These are phyloP conservation scores for Leptatherina wallacei DNA, from an alignment of 2,797 vertebrate genomes.

Conservation along the genomic window DNA sequence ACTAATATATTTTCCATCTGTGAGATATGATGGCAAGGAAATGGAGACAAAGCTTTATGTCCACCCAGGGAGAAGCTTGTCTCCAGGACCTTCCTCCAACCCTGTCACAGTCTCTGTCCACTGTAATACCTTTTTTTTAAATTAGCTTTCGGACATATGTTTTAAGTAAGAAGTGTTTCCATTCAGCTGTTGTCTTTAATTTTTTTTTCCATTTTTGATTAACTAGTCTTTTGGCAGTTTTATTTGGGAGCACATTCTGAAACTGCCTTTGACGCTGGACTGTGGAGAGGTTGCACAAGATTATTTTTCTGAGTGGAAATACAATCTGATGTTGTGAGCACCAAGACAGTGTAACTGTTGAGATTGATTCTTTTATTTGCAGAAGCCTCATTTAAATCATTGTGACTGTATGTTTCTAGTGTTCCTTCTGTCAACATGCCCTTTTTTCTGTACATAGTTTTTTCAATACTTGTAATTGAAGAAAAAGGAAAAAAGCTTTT, in stretches of 20 bases:
- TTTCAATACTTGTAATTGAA: conserved; percentile 82
- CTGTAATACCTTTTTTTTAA: conserved; percentile 48
- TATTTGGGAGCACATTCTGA: conserved; percentile 52
- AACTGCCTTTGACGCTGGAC: conserved; percentile 38
- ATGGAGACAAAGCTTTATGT: conserved; percentile 4
- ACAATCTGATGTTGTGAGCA: conserved; percentile 52
- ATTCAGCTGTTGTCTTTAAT: conserved; percentile 35
- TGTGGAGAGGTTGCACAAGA: conserved; percentile 37
- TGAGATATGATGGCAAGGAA: conserved; percentile 28
- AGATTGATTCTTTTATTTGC: conserved; percentile 45
- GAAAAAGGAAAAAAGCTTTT: conserved; percentile 65
- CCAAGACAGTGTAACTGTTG: conserved; percentile 61
- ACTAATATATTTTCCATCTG: conserved; percentile 34
- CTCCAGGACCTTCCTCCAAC: conserved; percentile 22
- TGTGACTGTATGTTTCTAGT: conserved; percentile 75
- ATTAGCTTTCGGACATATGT: conserved; percentile 45
- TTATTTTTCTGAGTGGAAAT: conserved; percentile 55
- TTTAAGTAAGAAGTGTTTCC: conserved; percentile 67
- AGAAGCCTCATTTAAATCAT: conserved; percentile 65
- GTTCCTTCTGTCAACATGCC: conserved; percentile 71
- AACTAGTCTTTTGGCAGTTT: conserved; percentile 35
- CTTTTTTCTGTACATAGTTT: conserved; percentile 84
- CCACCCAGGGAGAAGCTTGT: conserved; percentile 24
- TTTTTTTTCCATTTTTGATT: conserved; percentile 10
- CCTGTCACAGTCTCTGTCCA: conserved; percentile 17